Evolutionary conservation across 2,888 invertebrate genomes (phyloP).

Genomic region (Gnatocerus cornutus): DNA sequence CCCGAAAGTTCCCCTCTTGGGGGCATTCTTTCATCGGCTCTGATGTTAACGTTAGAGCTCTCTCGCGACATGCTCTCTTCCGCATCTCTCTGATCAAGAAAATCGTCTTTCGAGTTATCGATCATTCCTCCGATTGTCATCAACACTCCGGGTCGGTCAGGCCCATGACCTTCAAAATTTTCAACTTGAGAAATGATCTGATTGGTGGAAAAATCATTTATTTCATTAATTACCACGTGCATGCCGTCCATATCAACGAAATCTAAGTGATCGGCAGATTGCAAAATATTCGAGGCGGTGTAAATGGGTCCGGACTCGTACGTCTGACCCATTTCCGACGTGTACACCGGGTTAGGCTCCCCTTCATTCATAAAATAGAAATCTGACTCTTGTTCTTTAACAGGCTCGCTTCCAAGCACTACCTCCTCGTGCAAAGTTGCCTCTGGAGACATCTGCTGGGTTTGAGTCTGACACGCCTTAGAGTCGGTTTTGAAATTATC

Average conservation of each 20-base stretch:
- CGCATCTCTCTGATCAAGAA: constrained; percentile 65
- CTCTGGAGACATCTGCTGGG: constrained; percentile 45
- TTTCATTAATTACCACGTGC: constrained; percentile 68
- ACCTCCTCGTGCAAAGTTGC: constrained; percentile 49
- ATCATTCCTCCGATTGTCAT: constrained; percentile 67
- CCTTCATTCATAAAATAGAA: constrained; percentile 53
- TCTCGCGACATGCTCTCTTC: constrained; percentile 68
- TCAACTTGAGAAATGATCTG: constrained; percentile 66
- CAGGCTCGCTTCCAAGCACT: constrained; percentile 43
- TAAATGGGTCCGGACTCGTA: constrained; percentile 62
- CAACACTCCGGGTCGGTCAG: constrained; percentile 63
- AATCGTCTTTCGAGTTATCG: constrained; percentile 53
- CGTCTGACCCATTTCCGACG: constrained; percentile 39
- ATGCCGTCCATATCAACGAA: constrained; percentile 74
- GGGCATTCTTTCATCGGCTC: constrained; percentile 91
- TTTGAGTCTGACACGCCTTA: constrained; percentile 70
- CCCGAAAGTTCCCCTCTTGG: constrained; percentile 90
- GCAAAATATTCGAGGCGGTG: constrained; percentile 62
- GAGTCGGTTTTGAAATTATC: constrained; percentile 60
- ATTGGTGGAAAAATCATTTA: constrained; percentile 65
- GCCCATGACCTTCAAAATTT: constrained; percentile 63
- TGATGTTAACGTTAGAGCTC: constrained; percentile 83
- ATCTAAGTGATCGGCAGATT: constrained; percentile 64
- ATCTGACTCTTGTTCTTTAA: constrained; percentile 34
- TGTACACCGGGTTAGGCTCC: constrained; percentile 26